Evolutionary conservation across 2,797 vertebrate genomes (phyloP).

Genomic region (Urosaurus nigricauda): DNA sequence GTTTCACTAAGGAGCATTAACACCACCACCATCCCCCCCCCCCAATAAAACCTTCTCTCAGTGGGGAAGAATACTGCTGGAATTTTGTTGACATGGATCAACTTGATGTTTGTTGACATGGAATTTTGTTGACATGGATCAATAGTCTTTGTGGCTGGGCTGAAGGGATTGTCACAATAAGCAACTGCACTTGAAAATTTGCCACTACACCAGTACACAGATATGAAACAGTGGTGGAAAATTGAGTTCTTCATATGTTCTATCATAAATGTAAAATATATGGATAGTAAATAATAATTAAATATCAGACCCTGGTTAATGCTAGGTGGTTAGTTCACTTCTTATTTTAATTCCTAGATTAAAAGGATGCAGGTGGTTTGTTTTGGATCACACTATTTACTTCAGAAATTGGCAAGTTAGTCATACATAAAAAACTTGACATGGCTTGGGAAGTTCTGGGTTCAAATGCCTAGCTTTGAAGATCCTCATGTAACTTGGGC

Average conservation of each 20-base stretch:
- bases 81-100: too few relatives aligned
- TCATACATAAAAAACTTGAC: too few relatives aligned
- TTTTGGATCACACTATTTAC: not conserved
- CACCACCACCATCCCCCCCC: too few relatives aligned
- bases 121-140: too few relatives aligned
- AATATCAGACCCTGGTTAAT: not conserved
- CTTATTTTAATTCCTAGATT: not conserved
- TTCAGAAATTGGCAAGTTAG: not conserved
- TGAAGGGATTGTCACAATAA: too few relatives aligned
- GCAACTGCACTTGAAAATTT: too few relatives aligned
- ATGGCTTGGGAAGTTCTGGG: not conserved
- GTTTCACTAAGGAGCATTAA: too few relatives aligned
- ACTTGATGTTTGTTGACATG: too few relatives aligned
- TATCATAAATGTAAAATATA: constrained; percentile 8
- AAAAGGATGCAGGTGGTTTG: not conserved
- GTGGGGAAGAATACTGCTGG: too few relatives aligned
- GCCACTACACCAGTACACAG: too few relatives aligned
- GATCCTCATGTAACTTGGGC: not conserved
- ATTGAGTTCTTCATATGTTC: not conserved
- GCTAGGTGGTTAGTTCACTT: not conserved
- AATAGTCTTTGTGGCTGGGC: too few relatives aligned
- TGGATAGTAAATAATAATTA: not conserved
- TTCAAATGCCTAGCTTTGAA: not conserved
- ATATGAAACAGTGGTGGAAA: not conserved
- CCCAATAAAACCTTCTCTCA: too few relatives aligned